These are phyloP conservation scores for Acanthaster planci DNA, from an alignment of 35 echinoderm and acorn worm genomes.

Conservation along the genomic window DNA sequence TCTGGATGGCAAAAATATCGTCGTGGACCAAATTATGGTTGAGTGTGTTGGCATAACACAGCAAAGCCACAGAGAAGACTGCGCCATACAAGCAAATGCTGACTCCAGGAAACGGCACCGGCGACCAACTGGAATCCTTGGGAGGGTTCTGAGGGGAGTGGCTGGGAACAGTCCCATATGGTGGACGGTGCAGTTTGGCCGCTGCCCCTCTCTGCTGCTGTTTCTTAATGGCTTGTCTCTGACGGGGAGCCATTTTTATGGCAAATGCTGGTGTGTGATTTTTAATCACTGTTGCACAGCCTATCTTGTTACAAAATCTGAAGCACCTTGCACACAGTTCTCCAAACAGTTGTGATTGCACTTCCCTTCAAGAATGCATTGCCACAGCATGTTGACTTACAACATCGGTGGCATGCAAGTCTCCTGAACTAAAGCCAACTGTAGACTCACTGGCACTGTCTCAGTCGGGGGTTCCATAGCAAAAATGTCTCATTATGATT, in stretches of 20 bases:
- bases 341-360: no score
- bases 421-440: no score
- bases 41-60: constrained; percentile 48
- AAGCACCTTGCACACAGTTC: no score
- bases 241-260: constrained; percentile 15
- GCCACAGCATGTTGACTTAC: no score
- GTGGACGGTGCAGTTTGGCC: neutral
- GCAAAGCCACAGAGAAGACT: neutral
- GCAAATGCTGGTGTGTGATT: no score
- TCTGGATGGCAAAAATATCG: constrained; percentile 80
- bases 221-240: neutral
- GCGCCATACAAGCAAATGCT: neutral
- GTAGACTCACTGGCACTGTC: no score
- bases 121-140: neutral
- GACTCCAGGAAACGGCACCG: neutral
- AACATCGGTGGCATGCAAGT: no score
- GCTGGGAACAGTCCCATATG: neutral
- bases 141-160: neutral
- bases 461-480: no score
- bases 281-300: no score
- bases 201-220: neutral
- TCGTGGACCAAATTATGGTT: constrained; percentile 71
- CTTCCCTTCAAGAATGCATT: no score
- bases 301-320: no score
- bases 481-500: no score